These are phyloP conservation scores for Hymenopus coronatus DNA, from an alignment of 2,888 invertebrate genomes.

Conservation along the genomic window DNA sequence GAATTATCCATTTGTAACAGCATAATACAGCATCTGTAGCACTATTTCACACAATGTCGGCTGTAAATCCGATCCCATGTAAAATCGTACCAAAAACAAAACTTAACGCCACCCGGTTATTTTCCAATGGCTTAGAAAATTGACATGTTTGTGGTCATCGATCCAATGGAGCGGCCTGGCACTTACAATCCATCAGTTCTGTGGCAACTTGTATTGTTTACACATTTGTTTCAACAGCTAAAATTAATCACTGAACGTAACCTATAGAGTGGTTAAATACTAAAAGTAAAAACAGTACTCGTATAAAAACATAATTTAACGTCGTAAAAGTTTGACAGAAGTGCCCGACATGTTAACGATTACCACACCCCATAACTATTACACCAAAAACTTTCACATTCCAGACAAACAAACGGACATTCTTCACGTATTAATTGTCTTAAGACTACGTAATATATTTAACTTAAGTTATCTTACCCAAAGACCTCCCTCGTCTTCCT, in stretches of 20 bases:
- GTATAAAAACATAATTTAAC: neutral
- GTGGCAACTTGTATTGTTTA: neutral
- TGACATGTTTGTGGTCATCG: constrained; percentile 8
- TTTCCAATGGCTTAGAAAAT: neutral
- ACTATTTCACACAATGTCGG: neutral
- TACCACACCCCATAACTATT: neutral
- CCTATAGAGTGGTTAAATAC: too few species aligned
- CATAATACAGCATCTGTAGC: neutral
- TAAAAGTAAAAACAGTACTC: too few species aligned
- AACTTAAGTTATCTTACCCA: neutral
- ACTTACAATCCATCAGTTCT: neutral
- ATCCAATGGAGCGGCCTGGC: neutral
- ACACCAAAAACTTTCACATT: neutral
- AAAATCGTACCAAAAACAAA: neutral
- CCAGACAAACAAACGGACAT: neutral
- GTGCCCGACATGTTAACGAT: neutral
- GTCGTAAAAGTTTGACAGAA: neutral
- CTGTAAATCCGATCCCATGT: neutral
- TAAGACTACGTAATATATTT: neutral
- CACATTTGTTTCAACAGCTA: neutral
- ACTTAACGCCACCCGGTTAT: neutral
- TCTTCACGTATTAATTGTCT: neutral
- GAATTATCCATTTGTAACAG: neutral
- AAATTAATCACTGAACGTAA: neutral
- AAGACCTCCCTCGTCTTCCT: neutral